A percentile compares a stretch with the other conserved stretches of the same genome.
These are phyloP conservation scores for Drosophila mauritiana DNA, from an alignment of 1,140 invertebrate species.

Conservation along the genomic window DNA sequence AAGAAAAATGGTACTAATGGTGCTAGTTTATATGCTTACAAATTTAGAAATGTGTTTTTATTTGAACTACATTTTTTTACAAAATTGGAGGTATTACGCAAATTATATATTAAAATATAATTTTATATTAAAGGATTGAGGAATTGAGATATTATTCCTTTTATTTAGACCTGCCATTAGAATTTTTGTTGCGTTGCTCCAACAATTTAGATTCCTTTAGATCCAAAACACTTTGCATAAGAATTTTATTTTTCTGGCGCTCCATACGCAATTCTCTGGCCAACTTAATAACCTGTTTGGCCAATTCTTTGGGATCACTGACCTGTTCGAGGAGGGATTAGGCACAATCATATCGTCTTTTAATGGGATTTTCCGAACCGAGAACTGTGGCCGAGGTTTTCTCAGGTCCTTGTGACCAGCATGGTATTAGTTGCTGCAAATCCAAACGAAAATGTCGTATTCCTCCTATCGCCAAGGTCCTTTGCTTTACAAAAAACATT, in stretches of 20 bases:
- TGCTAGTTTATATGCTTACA: too few species aligned
- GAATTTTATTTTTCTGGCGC: constrained; percentile 1
- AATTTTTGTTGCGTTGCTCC: not conserved
- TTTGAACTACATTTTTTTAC: too few species aligned
- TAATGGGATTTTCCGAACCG: not conserved
- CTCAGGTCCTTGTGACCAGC: not conserved
- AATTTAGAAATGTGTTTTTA: too few species aligned
- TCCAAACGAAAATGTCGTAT: not conserved
- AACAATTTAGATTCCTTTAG: not conserved
- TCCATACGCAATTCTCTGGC: constrained; percentile 5
- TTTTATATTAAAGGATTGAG: too few species aligned
- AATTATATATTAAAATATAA: too few species aligned
- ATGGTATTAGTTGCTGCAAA: not conserved
- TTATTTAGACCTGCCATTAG: not conserved
- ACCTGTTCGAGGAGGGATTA: constrained; percentile 22
- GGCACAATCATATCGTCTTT: not conserved
- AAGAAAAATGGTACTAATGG: too few species aligned
- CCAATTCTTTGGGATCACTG: constrained; percentile 9
- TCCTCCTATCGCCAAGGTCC: not conserved
- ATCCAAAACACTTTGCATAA: constrained; percentile 21
- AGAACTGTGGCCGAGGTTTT: constrained; percentile 31
- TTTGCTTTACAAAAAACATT: not conserved
- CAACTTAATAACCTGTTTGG: constrained; percentile 13
- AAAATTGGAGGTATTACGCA: too few species aligned
- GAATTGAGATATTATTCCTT: too few species aligned